phyloP scores from a whole-genome alignment of 1,140 invertebrate genomes.

The Anoplophora glabripennis region DNA sequence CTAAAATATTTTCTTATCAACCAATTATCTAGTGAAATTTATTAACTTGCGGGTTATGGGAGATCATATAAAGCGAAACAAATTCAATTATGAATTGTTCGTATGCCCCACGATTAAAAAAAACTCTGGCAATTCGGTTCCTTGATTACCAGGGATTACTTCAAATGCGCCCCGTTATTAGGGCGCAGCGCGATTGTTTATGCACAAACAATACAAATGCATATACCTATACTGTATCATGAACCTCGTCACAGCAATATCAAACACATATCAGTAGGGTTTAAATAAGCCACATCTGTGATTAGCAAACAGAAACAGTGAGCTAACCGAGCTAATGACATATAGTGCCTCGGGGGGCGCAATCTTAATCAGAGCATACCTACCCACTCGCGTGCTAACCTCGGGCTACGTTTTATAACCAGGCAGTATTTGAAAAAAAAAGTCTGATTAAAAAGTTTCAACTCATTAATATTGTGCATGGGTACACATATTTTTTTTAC shows the following conservation, averaged over 20 bases:
- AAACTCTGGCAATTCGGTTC: too few relatives aligned
- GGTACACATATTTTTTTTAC: too few relatives aligned
- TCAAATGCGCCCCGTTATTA: too few relatives aligned
- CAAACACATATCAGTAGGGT: conserved; percentile 35
- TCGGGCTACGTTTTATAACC: conserved; percentile 26
- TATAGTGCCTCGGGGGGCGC: conserved; percentile 38
- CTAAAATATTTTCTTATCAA: too few relatives aligned
- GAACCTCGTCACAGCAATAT: conserved; percentile 16
- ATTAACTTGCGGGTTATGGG: too few relatives aligned
- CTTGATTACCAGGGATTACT: too few relatives aligned
- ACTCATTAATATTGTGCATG: too few relatives aligned
- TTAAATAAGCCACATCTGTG: conserved; percentile 38
- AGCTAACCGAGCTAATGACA: conserved; percentile 47
- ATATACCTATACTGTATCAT: not conserved
- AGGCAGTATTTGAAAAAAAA: conserved; percentile 28
- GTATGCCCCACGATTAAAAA: too few relatives aligned
- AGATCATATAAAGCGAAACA: too few relatives aligned
- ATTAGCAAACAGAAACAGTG: conserved; percentile 47
- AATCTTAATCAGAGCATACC: conserved; percentile 40
- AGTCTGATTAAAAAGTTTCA: conserved; percentile 30
- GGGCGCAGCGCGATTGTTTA: too few relatives aligned
- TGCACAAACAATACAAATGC: not conserved
- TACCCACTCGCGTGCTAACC: conserved; percentile 21
- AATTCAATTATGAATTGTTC: too few relatives aligned
- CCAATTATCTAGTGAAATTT: too few relatives aligned